A percentile compares a stretch with the other conserved stretches of the same genome.
Conservation (phyloP, 1,140 invertebrate genomes). For the Teleogryllus occipitalis region DNA sequence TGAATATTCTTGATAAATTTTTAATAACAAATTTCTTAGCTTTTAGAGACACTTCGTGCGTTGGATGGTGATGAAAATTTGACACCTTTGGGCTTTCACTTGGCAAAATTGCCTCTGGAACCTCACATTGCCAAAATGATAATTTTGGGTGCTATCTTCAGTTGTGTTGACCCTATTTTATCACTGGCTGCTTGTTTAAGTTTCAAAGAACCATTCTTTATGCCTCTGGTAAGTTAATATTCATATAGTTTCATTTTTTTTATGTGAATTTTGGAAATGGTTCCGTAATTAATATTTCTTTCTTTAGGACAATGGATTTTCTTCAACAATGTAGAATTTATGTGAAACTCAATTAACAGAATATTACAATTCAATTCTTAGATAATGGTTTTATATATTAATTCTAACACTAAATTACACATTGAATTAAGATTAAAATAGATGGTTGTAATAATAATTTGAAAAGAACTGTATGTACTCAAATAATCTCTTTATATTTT, state of each 20-base stretch:
- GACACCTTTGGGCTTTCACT: constrained; percentile 82
- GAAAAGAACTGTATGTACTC: too few relatives aligned
- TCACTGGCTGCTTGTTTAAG: constrained; percentile 75
- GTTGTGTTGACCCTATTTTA: constrained; percentile 77
- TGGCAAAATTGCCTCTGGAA: constrained; percentile 73
- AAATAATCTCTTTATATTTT: too few relatives aligned
- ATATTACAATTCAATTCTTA: too few relatives aligned
- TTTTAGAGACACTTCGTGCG: constrained; percentile 59
- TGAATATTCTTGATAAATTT: too few relatives aligned
- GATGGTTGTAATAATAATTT: too few relatives aligned
- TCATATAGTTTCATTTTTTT: constrained; percentile 15
- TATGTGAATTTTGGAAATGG: background rate
- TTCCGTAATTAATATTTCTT: background rate
- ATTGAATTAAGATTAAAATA: too few relatives aligned
- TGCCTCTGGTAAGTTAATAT: constrained; percentile 53
- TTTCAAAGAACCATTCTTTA: constrained; percentile 80
- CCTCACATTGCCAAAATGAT: constrained; percentile 83
- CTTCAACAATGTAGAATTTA: background rate
- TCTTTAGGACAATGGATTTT: background rate
- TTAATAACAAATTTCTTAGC: constrained; percentile 22
- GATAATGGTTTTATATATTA: too few relatives aligned
- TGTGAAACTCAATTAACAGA: background rate
- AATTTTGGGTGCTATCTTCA: constrained; percentile 75
- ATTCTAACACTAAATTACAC: too few relatives aligned
- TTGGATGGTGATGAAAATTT: constrained; percentile 65